A percentile compares a stretch with the other conserved stretches of the same genome.
phyloP scores from a whole-genome alignment of 2,113 vertebrate species.

The Colius striatus region DNA sequence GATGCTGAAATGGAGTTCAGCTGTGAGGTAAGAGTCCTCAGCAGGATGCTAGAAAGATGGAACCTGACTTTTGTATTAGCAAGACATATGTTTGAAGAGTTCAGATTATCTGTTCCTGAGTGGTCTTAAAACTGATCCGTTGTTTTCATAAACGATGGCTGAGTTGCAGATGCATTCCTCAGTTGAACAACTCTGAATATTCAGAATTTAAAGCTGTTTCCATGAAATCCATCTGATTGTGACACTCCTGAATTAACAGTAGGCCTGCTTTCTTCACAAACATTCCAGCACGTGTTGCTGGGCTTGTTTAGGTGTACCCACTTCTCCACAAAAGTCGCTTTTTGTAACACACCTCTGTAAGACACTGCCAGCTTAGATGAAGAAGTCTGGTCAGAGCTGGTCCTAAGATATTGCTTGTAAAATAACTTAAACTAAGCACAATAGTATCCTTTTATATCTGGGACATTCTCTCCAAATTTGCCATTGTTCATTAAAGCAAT shows the following conservation, averaged over 20 bases:
- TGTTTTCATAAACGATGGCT: neutral
- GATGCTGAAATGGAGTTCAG: conserved; percentile 94
- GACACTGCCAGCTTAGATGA: neutral
- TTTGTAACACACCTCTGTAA: neutral
- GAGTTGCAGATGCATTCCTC: neutral
- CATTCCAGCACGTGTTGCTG: neutral
- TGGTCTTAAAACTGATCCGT: neutral
- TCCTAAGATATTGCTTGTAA: neutral
- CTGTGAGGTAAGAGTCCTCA: conserved; percentile 83
- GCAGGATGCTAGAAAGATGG: neutral
- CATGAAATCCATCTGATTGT: neutral
- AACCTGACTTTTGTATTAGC: neutral
- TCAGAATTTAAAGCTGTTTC: neutral
- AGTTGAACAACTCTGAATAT: neutral
- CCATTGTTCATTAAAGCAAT: neutral
- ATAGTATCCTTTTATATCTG: neutral
- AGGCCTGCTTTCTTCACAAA: neutral
- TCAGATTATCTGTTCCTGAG: neutral
- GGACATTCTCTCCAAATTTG: neutral
- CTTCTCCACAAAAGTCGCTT: neutral
- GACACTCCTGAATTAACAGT: neutral
- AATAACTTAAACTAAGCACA: neutral
- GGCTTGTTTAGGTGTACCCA: neutral
- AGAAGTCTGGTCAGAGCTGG: neutral
- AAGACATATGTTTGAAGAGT: neutral